Evolutionary conservation across 2,797 vertebrate genomes (phyloP), one percentile per base, ranked within the genome.

Genomic region (Paratrypauchen microcephalus): DNA sequence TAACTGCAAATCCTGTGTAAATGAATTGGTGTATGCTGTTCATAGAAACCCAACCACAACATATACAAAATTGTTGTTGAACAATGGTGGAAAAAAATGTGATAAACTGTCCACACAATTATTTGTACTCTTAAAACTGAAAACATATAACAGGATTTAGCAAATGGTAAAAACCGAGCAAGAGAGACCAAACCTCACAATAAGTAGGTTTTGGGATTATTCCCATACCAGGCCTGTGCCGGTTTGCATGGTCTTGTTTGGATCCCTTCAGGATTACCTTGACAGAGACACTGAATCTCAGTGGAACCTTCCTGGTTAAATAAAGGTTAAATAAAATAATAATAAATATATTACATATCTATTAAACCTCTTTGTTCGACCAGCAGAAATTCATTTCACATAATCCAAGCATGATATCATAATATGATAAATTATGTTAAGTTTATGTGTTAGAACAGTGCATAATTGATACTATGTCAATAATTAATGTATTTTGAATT

Each of bases 301-400:
- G 21, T 23, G 55, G 24, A 24, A 28, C 13, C 24, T 6, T 57
- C 13, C 13, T 57, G 55, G 24, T 28, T 57, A 57, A 57, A 26
- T 24, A 24, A 54, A 54, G 9, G 5, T 26, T 6, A 57, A 57
- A 28, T 57, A 28, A 26, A 57, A 5, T 16, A 57, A 52, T n/a
- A 23, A 12, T 23, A 55, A 50, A 50, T 73, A 60, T 36, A 36
- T 36, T 36, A 36, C 7, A 77, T 87, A 90, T 91, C 90, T 87
- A 87, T 90, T 87, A 87, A 79, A 79, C 78, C 82, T 56, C 50
- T 90, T 89, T 88, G 87, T 86, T 80, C 83, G 78, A 88, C 84
- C 74, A 83, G 83, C 83, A 84, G 78, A 87, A 80, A 70, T 78
- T 30, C 74, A 81, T 74, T 26, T 80, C 45, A 68, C 59, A 57